phyloP scores from a whole-genome alignment of 1,140 invertebrate species.

The Habropoda laboriosa region DNA sequence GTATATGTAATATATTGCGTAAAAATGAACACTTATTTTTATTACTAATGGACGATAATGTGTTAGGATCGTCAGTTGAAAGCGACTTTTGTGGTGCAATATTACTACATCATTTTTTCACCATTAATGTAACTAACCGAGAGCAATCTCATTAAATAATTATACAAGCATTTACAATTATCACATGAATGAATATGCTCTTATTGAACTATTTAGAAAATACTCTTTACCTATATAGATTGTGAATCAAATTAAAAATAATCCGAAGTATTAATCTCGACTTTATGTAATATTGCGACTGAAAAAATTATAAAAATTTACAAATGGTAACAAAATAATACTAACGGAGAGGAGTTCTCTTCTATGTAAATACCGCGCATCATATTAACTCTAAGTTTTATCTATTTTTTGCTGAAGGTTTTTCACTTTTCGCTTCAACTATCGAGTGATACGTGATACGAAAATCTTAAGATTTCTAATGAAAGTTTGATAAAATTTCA shows the following conservation, averaged over 20 bases:
- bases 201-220: conserved; percentile 17
- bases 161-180: conserved; percentile 23
- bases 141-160: conserved; percentile 34
- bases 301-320: conserved; percentile 25
- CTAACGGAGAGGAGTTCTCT: conserved; percentile 59
- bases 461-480: conserved; percentile 70
- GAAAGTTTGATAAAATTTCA: conserved; percentile 72
- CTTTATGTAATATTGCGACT: conserved; percentile 30
- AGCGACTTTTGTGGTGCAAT: conserved; percentile 14
- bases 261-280: not conserved
- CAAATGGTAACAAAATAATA: conserved; percentile 24
- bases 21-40: conserved; percentile 42
- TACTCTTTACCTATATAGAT: conserved; percentile 19
- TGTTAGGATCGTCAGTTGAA: not conserved
- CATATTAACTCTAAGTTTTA: conserved; percentile 68
- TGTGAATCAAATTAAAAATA: conserved; percentile 9
- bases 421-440: conserved; percentile 70
- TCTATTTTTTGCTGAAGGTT: conserved; percentile 73
- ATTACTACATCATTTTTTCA: conserved; percentile 28
- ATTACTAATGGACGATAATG: conserved; percentile 15
- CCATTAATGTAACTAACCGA: conserved; percentile 14
- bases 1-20: conserved; percentile 32
- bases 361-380: conserved; percentile 69
- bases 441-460: conserved; percentile 60
- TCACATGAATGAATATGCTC: conserved; percentile 28